These are phyloP conservation scores for Tetrapedia diversipes DNA, from an alignment of 2,888 invertebrate species.

Conservation along the genomic window DNA sequence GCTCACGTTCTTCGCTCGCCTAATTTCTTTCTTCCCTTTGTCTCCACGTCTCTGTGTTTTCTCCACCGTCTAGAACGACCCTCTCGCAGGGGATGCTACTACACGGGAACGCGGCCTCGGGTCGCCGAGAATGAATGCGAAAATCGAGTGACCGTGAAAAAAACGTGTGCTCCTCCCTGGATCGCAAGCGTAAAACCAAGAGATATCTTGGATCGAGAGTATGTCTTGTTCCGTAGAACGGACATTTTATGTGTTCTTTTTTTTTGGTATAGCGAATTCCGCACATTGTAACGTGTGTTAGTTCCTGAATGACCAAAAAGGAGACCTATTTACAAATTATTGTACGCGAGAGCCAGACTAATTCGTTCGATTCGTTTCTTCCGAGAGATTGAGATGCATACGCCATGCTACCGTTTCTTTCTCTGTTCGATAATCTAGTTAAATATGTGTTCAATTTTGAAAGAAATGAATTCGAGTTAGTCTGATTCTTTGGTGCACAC, in stretches of 20 bases:
- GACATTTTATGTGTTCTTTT: neutral
- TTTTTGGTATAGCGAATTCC: too few relatives aligned
- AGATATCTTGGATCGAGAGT: conserved; percentile 32
- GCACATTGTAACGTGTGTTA: neutral
- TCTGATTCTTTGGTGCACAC: too few relatives aligned
- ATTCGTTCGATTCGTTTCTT: too few relatives aligned
- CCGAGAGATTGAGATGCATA: too few relatives aligned
- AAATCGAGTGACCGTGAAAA: conserved; percentile 44
- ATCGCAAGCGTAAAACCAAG: conserved; percentile 7
- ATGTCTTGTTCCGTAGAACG: neutral
- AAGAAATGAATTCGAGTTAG: too few relatives aligned
- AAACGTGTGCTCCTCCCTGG: conserved; percentile 24
- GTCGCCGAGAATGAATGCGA: conserved; percentile 43
- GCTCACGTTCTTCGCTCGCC: conserved; percentile 34
- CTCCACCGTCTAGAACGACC: conserved; percentile 29
- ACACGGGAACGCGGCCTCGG: conserved; percentile 36
- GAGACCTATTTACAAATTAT: neutral
- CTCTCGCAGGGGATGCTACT: conserved; percentile 37
- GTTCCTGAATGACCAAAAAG: neutral
- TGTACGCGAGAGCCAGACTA: too few relatives aligned
- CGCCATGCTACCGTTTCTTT: too few relatives aligned
- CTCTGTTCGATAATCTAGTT: too few relatives aligned
- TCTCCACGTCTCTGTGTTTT: conserved; percentile 25
- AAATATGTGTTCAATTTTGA: too few relatives aligned
- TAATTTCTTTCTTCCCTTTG: conserved; percentile 29